phyloP scores from a whole-genome alignment of 2,797 vertebrate genomes.

The Acipenser transmontanus region DNA sequence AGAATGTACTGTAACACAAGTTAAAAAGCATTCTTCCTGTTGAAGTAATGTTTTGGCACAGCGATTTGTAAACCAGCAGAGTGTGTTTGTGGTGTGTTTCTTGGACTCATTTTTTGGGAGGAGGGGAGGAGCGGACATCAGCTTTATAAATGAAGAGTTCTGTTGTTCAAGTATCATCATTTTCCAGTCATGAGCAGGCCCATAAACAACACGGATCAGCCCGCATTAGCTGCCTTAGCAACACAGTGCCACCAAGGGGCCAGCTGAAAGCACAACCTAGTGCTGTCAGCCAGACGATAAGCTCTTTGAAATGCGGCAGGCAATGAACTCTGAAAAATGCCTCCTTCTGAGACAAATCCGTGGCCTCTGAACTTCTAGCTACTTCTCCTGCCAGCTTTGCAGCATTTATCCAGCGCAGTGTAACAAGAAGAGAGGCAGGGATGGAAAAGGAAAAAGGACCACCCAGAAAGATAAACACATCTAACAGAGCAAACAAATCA shows the following conservation, averaged over 20 bases:
- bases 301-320: constrained; percentile 32
- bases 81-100: too few relatives aligned
- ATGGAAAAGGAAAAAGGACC: constrained; percentile 31
- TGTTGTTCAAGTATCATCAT: too few relatives aligned
- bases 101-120: too few relatives aligned
- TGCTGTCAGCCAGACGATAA: constrained; percentile 27
- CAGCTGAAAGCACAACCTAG: constrained; percentile 37
- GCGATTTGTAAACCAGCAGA: too few relatives aligned
- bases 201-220: too few relatives aligned
- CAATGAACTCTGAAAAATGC: constrained; percentile 14
- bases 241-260: constrained; percentile 62
- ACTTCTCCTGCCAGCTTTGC: constrained; percentile 21
- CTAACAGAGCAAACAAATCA: constrained; percentile 34
- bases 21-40: too few relatives aligned
- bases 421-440: constrained; percentile 27
- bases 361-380: constrained; percentile 18
- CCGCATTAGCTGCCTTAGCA: constrained; percentile 32
- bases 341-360: constrained; percentile 14
- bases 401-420: constrained; percentile 20
- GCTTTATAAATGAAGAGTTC: too few relatives aligned
- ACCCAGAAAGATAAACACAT: constrained; percentile 33
- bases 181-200: too few relatives aligned
- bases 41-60: too few relatives aligned
- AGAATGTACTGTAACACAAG: too few relatives aligned
- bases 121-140: too few relatives aligned